Base-by-base conservation (phyloP, 1,140 invertebrate species). In the Acromyrmex heyeri region DNA sequence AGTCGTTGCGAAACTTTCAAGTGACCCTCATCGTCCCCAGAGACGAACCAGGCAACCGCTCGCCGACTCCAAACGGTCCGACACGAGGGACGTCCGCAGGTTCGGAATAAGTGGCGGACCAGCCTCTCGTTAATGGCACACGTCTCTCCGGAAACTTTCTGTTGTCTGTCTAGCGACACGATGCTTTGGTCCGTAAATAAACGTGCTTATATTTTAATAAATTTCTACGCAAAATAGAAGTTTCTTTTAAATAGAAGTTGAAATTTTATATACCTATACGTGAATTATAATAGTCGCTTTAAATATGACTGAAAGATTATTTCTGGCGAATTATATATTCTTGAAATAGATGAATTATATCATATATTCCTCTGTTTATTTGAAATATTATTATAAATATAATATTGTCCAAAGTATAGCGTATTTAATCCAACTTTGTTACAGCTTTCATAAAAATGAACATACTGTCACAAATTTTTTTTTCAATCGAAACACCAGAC, bases 1-100 rank as follows among this genome's bases (percentile, higher is more conserved):
- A n/a, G 18, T 64, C 76, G 64, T 55, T 69, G 64, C 30, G 77
- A 70, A 87, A 85, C 86, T 83, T 83, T 83, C 86, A 75, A 83
- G 86, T 82, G 78, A 87, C 65, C 86, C 65, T 87, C 59, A 69
- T 85, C 67, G 86, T 86, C 53, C 48, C 85, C 64, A 69, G 62
- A 86, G 76, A 64, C 64, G 30, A 70, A 8, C 30, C 48, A 38
- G 55, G 27, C 77, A 50, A 48, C 38, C 70, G 55, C 55, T 82
- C 55, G 50, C 53, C 50, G 50, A 65, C 48, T 78, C 50, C 81
- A 24, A 64, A 21, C 70, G 61, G 3, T 53, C 70, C 73, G 48
- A 61, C 61, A 65, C 48, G 61, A 55, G 82, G 73, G 59, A 85
- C 82, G 72, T 55, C 73, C 82, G 72, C 69, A 50, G 55, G 38